These are phyloP conservation scores for Montipora foliosa DNA, from an alignment of 64 coral and sea anemone species.

Conservation along the genomic window DNA sequence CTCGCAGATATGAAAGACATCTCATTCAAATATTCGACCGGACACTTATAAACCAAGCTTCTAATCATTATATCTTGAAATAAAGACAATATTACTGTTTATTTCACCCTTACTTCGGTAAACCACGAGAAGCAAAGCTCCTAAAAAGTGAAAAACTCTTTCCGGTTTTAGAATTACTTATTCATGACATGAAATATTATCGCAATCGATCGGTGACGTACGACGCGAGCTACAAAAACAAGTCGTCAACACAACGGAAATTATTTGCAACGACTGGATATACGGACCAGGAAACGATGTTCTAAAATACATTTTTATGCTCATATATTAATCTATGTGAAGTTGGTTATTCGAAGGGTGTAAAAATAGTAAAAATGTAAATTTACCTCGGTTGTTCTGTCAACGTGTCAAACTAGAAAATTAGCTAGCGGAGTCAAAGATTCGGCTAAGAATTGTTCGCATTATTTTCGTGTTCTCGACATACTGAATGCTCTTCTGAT, in stretches of 20 bases:
- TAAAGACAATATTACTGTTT: background rate
- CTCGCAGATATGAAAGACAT: background rate
- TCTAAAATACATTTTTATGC: conserved; percentile 25
- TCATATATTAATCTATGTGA: conserved; percentile 40
- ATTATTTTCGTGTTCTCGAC: conserved; percentile 46
- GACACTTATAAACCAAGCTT: too few relatives aligned
- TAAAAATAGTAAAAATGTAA: conserved; percentile 26
- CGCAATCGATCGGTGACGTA: background rate
- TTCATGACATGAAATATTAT: background rate
- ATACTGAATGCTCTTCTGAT: conserved; percentile 75
- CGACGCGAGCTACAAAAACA: background rate
- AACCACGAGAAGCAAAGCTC: conserved; percentile 12
- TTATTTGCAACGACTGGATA: conserved; percentile 31
- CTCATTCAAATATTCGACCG: background rate
- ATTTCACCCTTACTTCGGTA: background rate
- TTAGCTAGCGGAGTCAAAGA: background rate
- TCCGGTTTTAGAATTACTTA: background rate
- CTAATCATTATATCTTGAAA: too few relatives aligned
- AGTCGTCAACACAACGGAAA: background rate
- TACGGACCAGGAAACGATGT: background rate
- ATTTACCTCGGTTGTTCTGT: background rate
- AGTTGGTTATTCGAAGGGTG: conserved; percentile 1
- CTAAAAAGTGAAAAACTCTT: background rate
- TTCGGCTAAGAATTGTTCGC: background rate
- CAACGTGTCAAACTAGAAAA: background rate